Evolutionary conservation across 1,140 invertebrate genomes (phyloP), one percentile per base, ranked within the genome.

Genomic region (Magallana gigas): DNA sequence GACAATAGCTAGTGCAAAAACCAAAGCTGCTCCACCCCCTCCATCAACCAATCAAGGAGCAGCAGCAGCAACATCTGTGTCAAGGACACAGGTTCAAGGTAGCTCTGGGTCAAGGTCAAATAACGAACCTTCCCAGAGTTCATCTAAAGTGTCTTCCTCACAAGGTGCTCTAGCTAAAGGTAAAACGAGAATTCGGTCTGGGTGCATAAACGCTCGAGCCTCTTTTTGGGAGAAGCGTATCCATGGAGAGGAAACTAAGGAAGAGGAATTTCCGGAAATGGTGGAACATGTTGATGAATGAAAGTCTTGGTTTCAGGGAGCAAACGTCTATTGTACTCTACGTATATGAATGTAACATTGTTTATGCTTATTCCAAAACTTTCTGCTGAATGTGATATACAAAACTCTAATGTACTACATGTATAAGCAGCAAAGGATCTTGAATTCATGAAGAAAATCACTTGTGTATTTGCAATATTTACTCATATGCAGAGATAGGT

Each of bases 211-310:
- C 18, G 93, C 93, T 1, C 90, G 92, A 71, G 91, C 93, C 1
- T 90, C 91, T 29, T 93, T 93, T 86, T 93, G 93, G 93, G 93
- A 93, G 85, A 91, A 92, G 8, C 88, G 85, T 6, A 92, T 92
- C n/a, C 87, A 90, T 16, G 89, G 90, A 18, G 90, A 90, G 8
- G 84, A 85, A 23, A 64, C 68, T 16, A 87, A 88, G 18, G 90
- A 92, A 59, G 89, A 90, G 0, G 89, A 91, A n/a, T 92, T 90
- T 62, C 92, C 92, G 11, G 91, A 92, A 12, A 91, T 92, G 90
- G 82, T 91, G 5, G 89, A 91, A 85, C 82, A 91, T 81, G 85
- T 89, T 8, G 68, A 85, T 59, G 87, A 88, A 1, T 88, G 76
- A 85, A 81, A 29, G 23, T 23, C 8, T 48, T 48, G 36, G 36